Base-by-base conservation (phyloP, 2,113 vertebrate species). In the Trematomus loennbergii region DNA sequence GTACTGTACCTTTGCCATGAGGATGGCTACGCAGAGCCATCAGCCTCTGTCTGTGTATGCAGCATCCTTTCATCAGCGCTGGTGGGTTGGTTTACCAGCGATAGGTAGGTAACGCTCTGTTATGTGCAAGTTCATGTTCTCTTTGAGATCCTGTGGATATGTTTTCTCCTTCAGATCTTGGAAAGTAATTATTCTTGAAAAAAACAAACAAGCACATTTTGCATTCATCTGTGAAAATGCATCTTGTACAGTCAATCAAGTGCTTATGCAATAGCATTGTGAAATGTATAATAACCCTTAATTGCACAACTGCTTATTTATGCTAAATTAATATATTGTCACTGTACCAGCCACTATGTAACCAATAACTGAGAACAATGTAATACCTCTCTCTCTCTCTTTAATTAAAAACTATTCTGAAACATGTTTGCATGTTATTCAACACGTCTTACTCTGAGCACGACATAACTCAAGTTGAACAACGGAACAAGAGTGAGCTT, bases 311-410 rank as follows among this genome's bases (percentile, higher is more conserved):
- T 72, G 89, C 85, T 90, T 86, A 89, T 88, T 88, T 86, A 90
- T 82, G 89, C 89, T 85, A 12, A 84, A 88, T 88, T 72, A 82
- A 75, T 88, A 81, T 85, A 80, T 85, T 89, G 80, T 90, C 88
- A 87, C 85, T 90, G 87, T 92, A 90, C 83, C 81, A 92, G 88
- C 84, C 87, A 81, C 82, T 89, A 91, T 91, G 69, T 92, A 94
- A 89, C 87, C 87, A 82, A 83, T 83, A 84, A 81, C 82, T 79
- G 88, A 87, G 76, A 88, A 90, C 87, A 89, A 88, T 93, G 88
- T 92, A 88, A 92, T 88, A 90, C 88, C 91, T 92, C 91, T 93
- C 81, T 91, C 91, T 92, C 90, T 93, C 81, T 91, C 90, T 91
- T 90, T 91, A 88, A 94, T 91, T 93, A 93, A 94, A 93, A 84